Evolutionary conservation across 2,888 invertebrate genomes (phyloP), one percentile per base, ranked within the genome.

Genomic region (Timema cristinae): DNA sequence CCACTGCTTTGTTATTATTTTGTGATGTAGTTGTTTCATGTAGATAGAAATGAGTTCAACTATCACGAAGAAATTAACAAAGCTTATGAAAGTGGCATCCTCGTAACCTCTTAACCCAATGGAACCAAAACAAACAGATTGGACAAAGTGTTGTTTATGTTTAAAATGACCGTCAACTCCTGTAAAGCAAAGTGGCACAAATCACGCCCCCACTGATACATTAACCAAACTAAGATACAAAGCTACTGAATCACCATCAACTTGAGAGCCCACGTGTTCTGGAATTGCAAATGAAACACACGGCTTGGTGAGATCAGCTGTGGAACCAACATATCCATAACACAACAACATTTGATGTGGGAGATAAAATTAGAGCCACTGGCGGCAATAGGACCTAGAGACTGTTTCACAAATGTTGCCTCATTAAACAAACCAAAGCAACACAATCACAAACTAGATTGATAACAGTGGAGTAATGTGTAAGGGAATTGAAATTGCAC

Each of bases 371-470:
- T 6, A 56, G 10, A 56, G 56, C 56, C 56, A 56, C 16, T 56
- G 56, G 56, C 56, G 5, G 56, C 7, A 56, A 56, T 56, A 56
- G 8, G 56, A n/a, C 56, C 56, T 56, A 56, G 56, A 56, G 56
- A 56, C 13, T 56, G 56, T 56, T 2, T 52, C 54, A 52, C 54
- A 52, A 52, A n/a, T n/a, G 54, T 52, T 52, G 54, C 4, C 54
- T 52, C 54, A 52, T n/a, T n/a, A n/a, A n/a, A n/a, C n/a, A n/a
- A n/a, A n/a, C n/a, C n/a, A n/a, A 52, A 2, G 32, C 32, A n/a
- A 56, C 56, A 56, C 56, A 8, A 56, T 56, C 56, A 56, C 56
- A 16, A 56, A 56, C 56, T 6, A 6, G 5, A 56, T n/a, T 6
- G 56, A 56, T 16, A 56, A 56, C 56, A 56, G 56, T 11, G 6